A percentile compares a stretch with the other conserved stretches of the same genome.
Evolutionary conservation across 2,888 invertebrate genomes (phyloP).

Genomic region (Urechis unicinctus): DNA sequence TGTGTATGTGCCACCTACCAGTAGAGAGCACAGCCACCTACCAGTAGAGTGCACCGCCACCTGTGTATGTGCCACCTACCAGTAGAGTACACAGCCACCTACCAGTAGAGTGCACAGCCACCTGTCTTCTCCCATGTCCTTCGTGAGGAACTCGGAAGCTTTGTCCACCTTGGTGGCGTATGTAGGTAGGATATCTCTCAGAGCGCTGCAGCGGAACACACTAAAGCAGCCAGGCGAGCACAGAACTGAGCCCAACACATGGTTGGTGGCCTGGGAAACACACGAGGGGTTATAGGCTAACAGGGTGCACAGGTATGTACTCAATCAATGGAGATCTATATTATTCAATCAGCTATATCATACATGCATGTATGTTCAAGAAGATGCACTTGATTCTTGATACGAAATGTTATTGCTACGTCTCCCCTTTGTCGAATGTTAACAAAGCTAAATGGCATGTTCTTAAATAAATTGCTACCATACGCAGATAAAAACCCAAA

Average conservation of each 20-base stretch:
- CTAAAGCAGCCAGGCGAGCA: slow-evolving; percentile 47
- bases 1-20: too few relatives aligned
- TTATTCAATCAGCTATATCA: too few relatives aligned
- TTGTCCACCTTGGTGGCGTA: slow-evolving; percentile 30
- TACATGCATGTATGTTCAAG: too few relatives aligned
- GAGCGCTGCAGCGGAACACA: slow-evolving; percentile 35
- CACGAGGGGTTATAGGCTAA: neutral
- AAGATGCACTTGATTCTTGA: too few relatives aligned
- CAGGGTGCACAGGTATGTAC: too few relatives aligned
- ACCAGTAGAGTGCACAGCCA: slow-evolving; percentile 41
- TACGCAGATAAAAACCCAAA: neutral
- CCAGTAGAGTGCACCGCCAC: slow-evolving; percentile 39
- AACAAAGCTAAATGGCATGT: neutral
- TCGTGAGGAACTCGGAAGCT: slow-evolving; percentile 36
- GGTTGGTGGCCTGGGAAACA: slow-evolving; percentile 33
- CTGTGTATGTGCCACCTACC: too few relatives aligned
- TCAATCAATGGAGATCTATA: too few relatives aligned
- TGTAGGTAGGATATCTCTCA: slow-evolving; percentile 31
- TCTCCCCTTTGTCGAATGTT: too few relatives aligned
- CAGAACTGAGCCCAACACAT: slow-evolving; percentile 40
- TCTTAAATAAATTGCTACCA: neutral
- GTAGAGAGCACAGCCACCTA: too few relatives aligned
- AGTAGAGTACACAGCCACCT: slow-evolving; percentile 26
- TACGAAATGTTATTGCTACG: too few relatives aligned
- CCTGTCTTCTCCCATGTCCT: slow-evolving; percentile 42